A percentile compares a stretch with the other conserved stretches of the same genome.
Evolutionary conservation across 1,140 invertebrate species (phyloP).

Genomic region (Pseudobourletiella spinata): DNA sequence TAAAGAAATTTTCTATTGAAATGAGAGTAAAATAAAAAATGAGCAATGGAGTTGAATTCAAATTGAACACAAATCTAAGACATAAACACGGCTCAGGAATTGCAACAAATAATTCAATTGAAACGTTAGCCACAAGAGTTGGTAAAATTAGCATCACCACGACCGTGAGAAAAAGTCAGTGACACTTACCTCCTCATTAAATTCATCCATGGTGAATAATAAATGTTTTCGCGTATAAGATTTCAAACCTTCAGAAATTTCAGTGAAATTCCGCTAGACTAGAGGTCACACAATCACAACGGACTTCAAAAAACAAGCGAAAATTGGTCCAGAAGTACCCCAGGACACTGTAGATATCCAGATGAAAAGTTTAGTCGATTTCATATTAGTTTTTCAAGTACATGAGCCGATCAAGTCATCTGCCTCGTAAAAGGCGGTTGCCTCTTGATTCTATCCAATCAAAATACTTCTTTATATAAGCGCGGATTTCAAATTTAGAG

Average conservation of each 20-base stretch:
- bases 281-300: background rate
- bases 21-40: background rate
- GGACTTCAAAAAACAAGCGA: too few species aligned
- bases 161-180: background rate
- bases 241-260: background rate
- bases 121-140: background rate
- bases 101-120: background rate
- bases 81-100: background rate
- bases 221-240: background rate
- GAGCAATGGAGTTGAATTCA: background rate
- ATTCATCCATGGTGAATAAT: conserved; percentile 20
- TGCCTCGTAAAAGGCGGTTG: too few species aligned
- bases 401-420: too few species aligned
- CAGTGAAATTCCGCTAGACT: background rate
- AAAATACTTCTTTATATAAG: too few species aligned
- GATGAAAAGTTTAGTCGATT: background rate
- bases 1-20: background rate
- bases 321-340: too few species aligned
- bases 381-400: background rate
- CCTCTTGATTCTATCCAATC: too few species aligned
- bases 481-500: too few species aligned
- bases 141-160: background rate
- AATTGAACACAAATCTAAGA: background rate
- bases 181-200: conserved; percentile 32
- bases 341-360: too few species aligned